Evolutionary conservation across 1,140 invertebrate species (phyloP), one percentile per base, ranked within the genome.

Genomic region (Mylabris phalerata): DNA sequence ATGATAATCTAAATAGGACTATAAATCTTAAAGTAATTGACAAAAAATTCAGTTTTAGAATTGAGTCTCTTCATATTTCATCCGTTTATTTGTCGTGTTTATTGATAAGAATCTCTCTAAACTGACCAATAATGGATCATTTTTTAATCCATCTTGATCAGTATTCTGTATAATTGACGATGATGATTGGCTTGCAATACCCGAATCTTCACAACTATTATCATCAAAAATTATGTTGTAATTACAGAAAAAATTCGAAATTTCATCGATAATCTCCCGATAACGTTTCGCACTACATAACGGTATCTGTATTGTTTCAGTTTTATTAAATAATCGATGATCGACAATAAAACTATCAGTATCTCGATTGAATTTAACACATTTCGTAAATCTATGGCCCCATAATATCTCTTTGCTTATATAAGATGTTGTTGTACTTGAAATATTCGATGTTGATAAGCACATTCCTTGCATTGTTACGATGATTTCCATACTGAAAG

Each of bases 221-320:
- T 32, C 7, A 32, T 32, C 7, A 32, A 5, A 5, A 32, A 5
- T 32, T 5, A 4, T 32, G 32, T 7, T 32, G 32, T 32, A 1
- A 32, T 32, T 32, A 32, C 3, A 2, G 32, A 50, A 3, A 38
- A 50, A 7, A 24, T 39, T 2, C 11, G 40, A 41, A 50, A 66
- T 41, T 38, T 65, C 65, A 10, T 58, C 41, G 24, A 56, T 63
- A 9, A 70, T 61, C 57, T 70, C 61, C 3, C 10, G 10, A 46
- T 92, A 77, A 60, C 93, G 89, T 62, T 86, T 84, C 1, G 92
- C 93, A 63, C 90, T 93, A 75, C 92, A 97, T 5, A 93, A 80
- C 0, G 95, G 94, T 0, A 92, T 98, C 60, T 93, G 89, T 27
- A 97, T 88, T 71, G 93, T 89, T 46, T 85, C 86, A 3, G 93